Base-by-base conservation (phyloP, 2,797 vertebrate genomes). In the Paedocypris micromegethes region DNA sequence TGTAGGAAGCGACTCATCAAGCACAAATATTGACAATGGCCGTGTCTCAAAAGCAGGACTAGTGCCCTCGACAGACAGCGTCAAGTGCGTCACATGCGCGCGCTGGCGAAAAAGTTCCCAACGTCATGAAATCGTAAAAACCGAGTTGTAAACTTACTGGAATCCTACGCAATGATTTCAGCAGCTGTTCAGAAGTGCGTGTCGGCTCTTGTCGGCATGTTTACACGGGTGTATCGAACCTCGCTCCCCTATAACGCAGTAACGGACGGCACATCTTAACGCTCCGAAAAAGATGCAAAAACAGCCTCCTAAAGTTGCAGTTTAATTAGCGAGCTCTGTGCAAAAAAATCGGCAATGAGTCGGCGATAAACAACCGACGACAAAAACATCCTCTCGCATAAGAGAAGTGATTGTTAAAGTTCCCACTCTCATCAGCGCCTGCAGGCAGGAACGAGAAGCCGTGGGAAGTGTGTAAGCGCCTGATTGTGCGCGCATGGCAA, bases 131-230 rank as follows among this genome's bases (percentile, higher is more conserved):
- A 0, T 23, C 42, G 6, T 6, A 37, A 51, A 57, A 4, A 9
- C n/a, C n/a, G 2, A 23, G 6, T 39, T 9, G 56, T 40, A 51
- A 64, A 63, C 68, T 8, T 64, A 70, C 60, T 41, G 4, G 41
- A 5, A 40, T 5, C 3, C 4, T 9, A 46, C 4, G 1, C 9
- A 44, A 40, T n/a, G 40, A 5, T 48, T 39, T 45, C 41, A 5
- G 5, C 1, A 6, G 6, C 3, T 60, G 3, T n/a, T 70, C 40
- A 64, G 53, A 3, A 49, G 23, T 23, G 52, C 39, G 52, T 57
- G 59, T 9, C 5, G 53, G 6, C 4, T 70, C 40, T 63, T 45
- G 68, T 70, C 53, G 63, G 50, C 45, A 62, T 63, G 49, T 55
- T 49, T 50, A 52, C 47, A 67, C 40, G 56, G 37, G 4, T 58